Base-by-base conservation (phyloP, 2,797 vertebrate species). In the Halcyon smyrnensis region DNA sequence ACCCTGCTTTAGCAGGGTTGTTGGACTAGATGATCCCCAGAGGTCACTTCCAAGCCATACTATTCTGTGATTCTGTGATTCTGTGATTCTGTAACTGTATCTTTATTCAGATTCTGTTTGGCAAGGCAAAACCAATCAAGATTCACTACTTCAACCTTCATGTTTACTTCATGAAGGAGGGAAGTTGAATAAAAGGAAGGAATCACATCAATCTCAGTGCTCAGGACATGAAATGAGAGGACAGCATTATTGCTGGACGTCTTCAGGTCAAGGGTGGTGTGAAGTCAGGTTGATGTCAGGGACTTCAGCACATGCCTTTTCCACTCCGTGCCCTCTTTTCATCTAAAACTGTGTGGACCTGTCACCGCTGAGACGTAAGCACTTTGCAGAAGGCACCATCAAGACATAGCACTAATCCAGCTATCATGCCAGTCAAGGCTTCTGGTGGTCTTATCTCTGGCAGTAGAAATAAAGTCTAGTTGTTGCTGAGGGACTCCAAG, bases 361-460 rank as follows among this genome's bases (percentile, higher is more conserved):
- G 43, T 27, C 57, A 51, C 48, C 12, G 1, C 18, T 32, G 69
- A 51, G 32, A 45, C 2, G 3, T 30, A 34, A 81, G 16, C 14
- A 53, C 43, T 84, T 71, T 80, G n/a, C 59, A 65, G 41, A 65
- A 84, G 51, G 6, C 12, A 37, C 3, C 24, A 8, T 32, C 21
- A 59, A 59, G n/a, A 59, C n/a, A 59, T 36, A 20, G 69, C 48
- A 62, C 18, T 70, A 41, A 59, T 15, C 37, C 74, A 69, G 11
- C 17, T 39, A 6, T 21, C 2, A 0, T 4, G 16, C 73, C 69
- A 60, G 8, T 0, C 0, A 54, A 37, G 43, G 30, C 62, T 84
- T 60, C 70, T 80, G 46, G 51, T 67, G 12, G 30, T 74, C 51
- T 37, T 56, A 11, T 11, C 18, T 78, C 78, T 59, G 41, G 10